phyloP scores from a whole-genome alignment of 1,140 invertebrate species.

The Tribolium castaneum region DNA sequence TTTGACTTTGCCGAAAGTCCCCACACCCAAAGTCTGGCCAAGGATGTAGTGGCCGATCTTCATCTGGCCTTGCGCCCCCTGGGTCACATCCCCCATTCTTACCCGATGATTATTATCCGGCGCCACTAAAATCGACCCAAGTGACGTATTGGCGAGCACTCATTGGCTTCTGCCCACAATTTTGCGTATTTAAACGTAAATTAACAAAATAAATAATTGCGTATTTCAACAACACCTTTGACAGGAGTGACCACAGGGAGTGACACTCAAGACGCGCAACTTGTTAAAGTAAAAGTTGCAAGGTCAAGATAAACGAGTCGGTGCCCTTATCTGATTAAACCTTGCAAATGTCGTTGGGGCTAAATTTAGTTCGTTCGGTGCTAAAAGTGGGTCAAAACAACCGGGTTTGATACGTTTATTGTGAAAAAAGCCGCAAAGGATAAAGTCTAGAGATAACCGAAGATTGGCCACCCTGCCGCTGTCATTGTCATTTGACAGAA shows the following conservation, averaged over 20 bases:
- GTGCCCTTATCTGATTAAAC: background rate
- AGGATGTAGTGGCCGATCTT: conserved; percentile 95
- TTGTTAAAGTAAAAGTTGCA: background rate
- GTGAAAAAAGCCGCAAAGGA: background rate
- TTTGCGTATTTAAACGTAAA: conserved; percentile 29
- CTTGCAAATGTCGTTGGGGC: background rate
- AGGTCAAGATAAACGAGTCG: background rate
- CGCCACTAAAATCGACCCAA: conserved; percentile 25
- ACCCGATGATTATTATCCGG: conserved; percentile 26
- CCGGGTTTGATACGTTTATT: background rate
- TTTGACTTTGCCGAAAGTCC: conserved; percentile 97
- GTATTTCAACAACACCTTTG: background rate
- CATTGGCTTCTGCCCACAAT: conserved; percentile 41
- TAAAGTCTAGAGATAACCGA: background rate
- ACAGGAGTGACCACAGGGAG: conserved; percentile 12
- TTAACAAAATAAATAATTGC: conserved; percentile 19
- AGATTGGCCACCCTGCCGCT: background rate
- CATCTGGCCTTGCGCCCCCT: conserved; percentile 77
- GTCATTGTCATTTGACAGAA: background rate
- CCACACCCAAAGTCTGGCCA: conserved; percentile 89
- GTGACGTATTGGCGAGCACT: conserved; percentile 14
- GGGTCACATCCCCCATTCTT: conserved; percentile 33
- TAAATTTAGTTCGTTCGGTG: background rate
- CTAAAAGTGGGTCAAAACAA: background rate
- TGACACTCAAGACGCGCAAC: background rate